phyloP scores from a whole-genome alignment of 2,888 invertebrate genomes.

The Apamea anceps region DNA sequence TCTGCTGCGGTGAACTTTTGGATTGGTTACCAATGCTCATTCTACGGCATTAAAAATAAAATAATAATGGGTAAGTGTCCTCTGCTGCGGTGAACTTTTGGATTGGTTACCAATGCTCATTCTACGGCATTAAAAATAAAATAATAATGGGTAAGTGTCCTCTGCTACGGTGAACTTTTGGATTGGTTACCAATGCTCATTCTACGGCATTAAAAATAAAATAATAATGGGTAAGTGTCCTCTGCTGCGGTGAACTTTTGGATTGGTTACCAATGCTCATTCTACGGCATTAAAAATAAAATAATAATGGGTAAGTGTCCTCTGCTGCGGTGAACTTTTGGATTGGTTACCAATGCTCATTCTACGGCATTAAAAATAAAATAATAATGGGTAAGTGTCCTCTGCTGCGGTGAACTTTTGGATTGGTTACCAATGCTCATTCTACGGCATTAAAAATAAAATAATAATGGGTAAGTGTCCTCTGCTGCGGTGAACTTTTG shows the following conservation, averaged over 20 bases:
- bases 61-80: background rate
- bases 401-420: background rate
- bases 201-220: no score
- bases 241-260: background rate
- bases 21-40: background rate
- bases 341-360: background rate
- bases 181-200: background rate
- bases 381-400: background rate
- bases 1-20: background rate
- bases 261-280: background rate
- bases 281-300: no score
- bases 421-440: background rate
- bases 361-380: no score
- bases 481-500: background rate
- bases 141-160: background rate
- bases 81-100: background rate
- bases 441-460: no score
- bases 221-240: background rate
- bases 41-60: no score
- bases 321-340: background rate
- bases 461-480: background rate
- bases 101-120: background rate
- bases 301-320: background rate
- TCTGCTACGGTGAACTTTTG: background rate
- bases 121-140: no score